Evolutionary conservation across 2,888 invertebrate species (phyloP), one percentile per base, ranked within the genome.

Genomic region (Oeneis ivallda): DNA sequence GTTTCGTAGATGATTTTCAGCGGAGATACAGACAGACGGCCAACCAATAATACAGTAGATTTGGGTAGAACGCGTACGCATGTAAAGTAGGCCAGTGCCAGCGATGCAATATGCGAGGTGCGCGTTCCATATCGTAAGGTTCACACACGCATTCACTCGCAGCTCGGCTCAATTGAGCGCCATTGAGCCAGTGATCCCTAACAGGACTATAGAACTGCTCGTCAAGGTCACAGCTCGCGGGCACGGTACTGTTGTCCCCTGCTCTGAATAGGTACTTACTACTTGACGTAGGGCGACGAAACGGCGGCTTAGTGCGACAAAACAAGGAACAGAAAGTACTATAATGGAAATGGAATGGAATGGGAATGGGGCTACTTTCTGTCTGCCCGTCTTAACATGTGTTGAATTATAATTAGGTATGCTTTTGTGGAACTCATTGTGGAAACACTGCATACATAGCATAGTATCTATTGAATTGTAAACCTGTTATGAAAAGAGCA

Each of bases 141-240:
- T 88, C 84, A 86, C 86, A 85, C 83, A 84, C 84, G 79, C 84
- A 87, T 85, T 85, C 88, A 47, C 47, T 47, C 47, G 47, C 11
- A 88, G 86, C 83, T 86, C 85, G 80, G 80, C 82, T 84, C 90
- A 91, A 91, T 91, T 91, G 90, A 86, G 76, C 78, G 85, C 80
- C 85, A 89, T 89, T 89, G 85, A 89, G 86, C 79, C 76, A 75
- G 78, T 80, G 80, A 79, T 84, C 87, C 86, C 86, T 83, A 74
- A 76, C 77, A 81, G 83, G 76, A 81, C 81, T 81, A 80, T 79
- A 82, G 78, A 81, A 78, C 76, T 77, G 74, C 78, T 81, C 72
- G 80, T 79, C 89, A 89, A 90, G 91, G 89, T 89, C 84, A 85
- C 83, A 78, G 77, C 75, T 73, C 79, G 73, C 75, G 72, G 74